Percentiles rank a stretch among this genome's conserved stretches.
Evolutionary conservation across 2,797 vertebrate species (phyloP).

Genomic region (Sebastes iracundus): DNA sequence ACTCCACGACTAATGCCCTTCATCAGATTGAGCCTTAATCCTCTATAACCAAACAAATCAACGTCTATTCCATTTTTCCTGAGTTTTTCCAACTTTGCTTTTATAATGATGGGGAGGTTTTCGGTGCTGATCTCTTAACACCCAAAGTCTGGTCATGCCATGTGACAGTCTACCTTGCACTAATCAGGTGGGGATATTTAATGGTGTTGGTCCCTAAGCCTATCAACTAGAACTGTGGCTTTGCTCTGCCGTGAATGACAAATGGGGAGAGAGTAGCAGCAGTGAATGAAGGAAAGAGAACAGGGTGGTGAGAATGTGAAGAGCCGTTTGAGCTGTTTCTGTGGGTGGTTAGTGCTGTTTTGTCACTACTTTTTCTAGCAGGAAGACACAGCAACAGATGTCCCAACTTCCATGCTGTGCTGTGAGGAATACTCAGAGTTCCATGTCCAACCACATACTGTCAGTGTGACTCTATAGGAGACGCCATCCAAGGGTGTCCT

Average conservation of each 20-base stretch:
- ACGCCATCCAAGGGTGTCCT: neutral
- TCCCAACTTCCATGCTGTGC: constrained; percentile 52
- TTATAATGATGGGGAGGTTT: constrained; percentile 18
- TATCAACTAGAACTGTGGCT: constrained; percentile 68
- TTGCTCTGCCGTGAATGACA: constrained; percentile 48
- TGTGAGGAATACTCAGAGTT: constrained; percentile 39
- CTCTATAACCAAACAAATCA: neutral
- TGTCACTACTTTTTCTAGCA: constrained; percentile 45
- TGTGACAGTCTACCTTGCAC: constrained; percentile 52
- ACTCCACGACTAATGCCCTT: neutral
- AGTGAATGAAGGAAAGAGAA: constrained; percentile 36
- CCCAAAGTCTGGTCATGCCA: constrained; percentile 17
- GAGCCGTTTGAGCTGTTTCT: constrained; percentile 49
- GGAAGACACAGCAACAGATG: constrained; percentile 64
- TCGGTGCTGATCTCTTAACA: constrained; percentile 20
- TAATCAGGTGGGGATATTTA: constrained; percentile 72
- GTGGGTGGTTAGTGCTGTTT: constrained; percentile 44
- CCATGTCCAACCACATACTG: constrained; percentile 7
- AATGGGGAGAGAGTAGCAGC: constrained; percentile 29
- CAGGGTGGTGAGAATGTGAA: constrained; percentile 14
- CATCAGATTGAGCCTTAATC: constrained; percentile 11
- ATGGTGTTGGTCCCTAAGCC: constrained; percentile 73
- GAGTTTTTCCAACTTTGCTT: neutral
- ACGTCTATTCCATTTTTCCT: neutral
- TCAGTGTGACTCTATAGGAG: constrained; percentile 11